Evolutionary conservation across 2,888 invertebrate species (phyloP).

Genomic region (Trachelus troglodyta): DNA sequence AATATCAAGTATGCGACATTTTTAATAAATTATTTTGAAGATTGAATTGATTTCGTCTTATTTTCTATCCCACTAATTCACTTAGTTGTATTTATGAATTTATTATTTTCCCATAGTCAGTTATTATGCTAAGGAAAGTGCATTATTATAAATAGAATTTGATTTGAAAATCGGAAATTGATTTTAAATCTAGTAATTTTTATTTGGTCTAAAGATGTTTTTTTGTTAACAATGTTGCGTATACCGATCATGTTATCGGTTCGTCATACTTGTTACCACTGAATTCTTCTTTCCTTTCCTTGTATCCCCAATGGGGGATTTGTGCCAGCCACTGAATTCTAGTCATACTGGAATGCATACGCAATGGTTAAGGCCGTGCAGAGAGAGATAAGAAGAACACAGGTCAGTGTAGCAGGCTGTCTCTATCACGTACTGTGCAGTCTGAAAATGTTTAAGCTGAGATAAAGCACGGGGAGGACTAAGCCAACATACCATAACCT

Average conservation of each 20-base stretch:
- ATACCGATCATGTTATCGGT: not conserved
- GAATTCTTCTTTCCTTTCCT: no score
- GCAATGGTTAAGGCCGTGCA: no score
- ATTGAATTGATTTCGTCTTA: slow-evolving; percentile 39
- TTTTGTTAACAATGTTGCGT: not conserved
- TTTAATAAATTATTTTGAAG: slow-evolving; percentile 64
- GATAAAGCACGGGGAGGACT: no score
- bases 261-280: no score
- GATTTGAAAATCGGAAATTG: not conserved
- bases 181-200: not conserved
- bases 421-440: no score
- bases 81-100: not conserved
- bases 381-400: no score
- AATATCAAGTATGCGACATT: slow-evolving; percentile 60
- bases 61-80: slow-evolving; percentile 9
- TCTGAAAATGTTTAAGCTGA: no score
- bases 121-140: not conserved
- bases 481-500: no score
- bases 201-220: not conserved
- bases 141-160: not conserved
- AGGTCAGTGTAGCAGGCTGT: no score
- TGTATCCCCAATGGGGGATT: no score
- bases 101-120: not conserved
- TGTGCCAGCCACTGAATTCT: no score
- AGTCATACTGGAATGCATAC: no score